phyloP scores from a whole-genome alignment of 2,888 invertebrate species.

The Syrphus vitripennis region DNA sequence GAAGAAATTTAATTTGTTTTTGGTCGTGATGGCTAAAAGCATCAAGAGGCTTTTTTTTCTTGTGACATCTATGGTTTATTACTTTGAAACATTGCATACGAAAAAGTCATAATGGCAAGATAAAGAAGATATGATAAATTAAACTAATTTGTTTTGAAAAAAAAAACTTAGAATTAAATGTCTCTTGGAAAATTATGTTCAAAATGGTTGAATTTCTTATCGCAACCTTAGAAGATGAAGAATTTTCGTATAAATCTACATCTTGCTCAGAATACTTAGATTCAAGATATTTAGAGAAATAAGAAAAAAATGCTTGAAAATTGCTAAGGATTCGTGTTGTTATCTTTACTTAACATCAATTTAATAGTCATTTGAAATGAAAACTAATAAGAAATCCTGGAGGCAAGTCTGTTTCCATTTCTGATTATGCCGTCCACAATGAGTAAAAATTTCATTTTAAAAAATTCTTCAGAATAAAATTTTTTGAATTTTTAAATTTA shows the following conservation, averaged over 20 bases:
- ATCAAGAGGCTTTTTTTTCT: not conserved
- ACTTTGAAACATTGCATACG: not conserved
- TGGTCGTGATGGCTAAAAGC: not conserved
- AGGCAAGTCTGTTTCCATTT: not conserved
- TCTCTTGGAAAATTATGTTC: not conserved
- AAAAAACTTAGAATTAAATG: not conserved
- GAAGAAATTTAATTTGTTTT: conserved; percentile 8
- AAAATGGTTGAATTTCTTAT: not conserved
- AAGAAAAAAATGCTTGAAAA: not conserved
- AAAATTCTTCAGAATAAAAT: too few species aligned
- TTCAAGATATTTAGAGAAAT: not conserved
- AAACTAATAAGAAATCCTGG: not conserved
- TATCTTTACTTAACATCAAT: not conserved
- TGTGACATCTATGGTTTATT: not conserved
- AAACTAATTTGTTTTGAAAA: not conserved
- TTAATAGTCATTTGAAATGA: not conserved
- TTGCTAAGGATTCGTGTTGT: not conserved
- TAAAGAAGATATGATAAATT: not conserved
- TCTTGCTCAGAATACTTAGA: not conserved
- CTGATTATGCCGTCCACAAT: too few species aligned
- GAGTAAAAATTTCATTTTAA: too few species aligned
- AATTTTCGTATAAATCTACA: not conserved
- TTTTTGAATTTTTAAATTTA: too few species aligned
- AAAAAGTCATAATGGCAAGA: not conserved
- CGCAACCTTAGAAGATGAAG: not conserved